Percentiles rank a stretch among this genome's conserved stretches.
phyloP scores from a whole-genome alignment of 2,888 invertebrate genomes.

The Colletes collaris region DNA sequence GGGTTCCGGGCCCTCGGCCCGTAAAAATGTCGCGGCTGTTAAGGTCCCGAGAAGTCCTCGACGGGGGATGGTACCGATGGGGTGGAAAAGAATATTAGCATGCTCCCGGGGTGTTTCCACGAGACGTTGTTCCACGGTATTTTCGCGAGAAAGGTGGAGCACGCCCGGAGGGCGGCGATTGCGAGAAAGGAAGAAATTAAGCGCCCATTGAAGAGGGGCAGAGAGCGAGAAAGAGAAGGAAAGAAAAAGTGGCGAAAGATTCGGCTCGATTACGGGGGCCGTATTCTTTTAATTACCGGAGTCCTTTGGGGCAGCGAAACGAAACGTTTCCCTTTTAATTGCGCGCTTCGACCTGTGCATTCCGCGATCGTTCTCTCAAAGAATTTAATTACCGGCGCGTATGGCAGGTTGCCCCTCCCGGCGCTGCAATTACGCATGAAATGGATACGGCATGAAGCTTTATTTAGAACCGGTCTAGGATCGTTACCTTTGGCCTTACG shows the following conservation, averaged over 20 bases:
- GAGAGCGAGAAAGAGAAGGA: constrained; percentile 40
- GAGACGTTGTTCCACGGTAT: background rate
- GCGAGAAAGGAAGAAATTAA: constrained; percentile 44
- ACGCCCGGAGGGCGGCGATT: constrained; percentile 4
- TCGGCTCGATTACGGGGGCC: constrained; percentile 76
- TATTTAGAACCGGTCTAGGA: constrained; percentile 64
- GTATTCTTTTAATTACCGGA: constrained; percentile 82
- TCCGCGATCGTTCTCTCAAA: constrained; percentile 81
- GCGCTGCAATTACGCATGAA: constrained; percentile 68
- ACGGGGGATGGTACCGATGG: constrained; percentile 1
- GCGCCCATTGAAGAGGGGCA: constrained; percentile 5
- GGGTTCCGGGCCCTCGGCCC: constrained; percentile 44
- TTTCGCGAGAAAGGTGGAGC: constrained; percentile 29
- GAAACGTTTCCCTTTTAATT: constrained; percentile 82
- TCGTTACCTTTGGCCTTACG: constrained; percentile 46
- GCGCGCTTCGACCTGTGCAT: constrained; percentile 78
- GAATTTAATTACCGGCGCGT: constrained; percentile 81
- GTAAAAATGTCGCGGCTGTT: constrained; percentile 67
- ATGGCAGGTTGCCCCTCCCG: constrained; percentile 65
- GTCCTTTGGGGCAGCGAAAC: constrained; percentile 75
- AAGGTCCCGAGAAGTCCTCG: constrained; percentile 10
- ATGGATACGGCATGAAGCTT: constrained; percentile 72
- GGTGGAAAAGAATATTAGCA: constrained; percentile 76
- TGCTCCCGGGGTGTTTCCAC: constrained; percentile 65
- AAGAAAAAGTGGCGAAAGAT: constrained; percentile 59